Base-by-base conservation (phyloP, 1,140 invertebrate species). In the Tyrophagus putrescentiae region DNA sequence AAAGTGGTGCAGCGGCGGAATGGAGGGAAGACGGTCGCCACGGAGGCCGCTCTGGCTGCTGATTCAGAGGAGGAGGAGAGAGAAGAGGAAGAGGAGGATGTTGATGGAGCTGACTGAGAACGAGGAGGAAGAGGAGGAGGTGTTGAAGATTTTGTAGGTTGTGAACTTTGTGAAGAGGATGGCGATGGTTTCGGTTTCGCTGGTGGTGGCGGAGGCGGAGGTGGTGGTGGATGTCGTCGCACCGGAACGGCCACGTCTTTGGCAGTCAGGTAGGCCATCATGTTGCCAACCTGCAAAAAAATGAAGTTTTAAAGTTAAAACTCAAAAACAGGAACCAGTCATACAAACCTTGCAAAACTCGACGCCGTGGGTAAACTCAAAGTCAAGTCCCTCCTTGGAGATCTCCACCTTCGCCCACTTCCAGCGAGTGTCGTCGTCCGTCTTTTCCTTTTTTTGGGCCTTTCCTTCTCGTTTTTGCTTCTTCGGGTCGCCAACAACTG, bases 211-310 rank as follows among this genome's bases (percentile, higher is more conserved):
- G 1, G 41, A 21, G 1, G 41, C 6, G 18, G 41, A 42, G n/a
- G 1, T 42, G 41, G 25, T 42, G 1, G 41, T 1, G 25, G 18
- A 23, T 42, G 18, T 42, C 6, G 41, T 1, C 3, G 41, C 3
- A 21, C 25, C 25, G 18, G 41, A 31, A 54, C n/a, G 39, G 13
- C 9, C 21, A 13, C 13, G 39, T 54, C 39, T 13, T 54, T 54
- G 31, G 39, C 52, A 3, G 52, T 27, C 13, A 54, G 25, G 27
- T 54, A 54, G 28, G 52, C 52, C 27, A 54, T 34, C 39, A 54
- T 34, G 27, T 23, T n/a, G 25, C 39, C 13, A 16, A n/a, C 25
- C 3, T 34, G 32, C 4, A 39, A 21, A 39, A 39, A 39, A 39
- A 39, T 39, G n/a, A n/a, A n/a, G n/a, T n/a, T n/a, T n/a, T n/a